phyloP scores from a whole-genome alignment of 2,797 vertebrate genomes.

The Vireo griseus region DNA sequence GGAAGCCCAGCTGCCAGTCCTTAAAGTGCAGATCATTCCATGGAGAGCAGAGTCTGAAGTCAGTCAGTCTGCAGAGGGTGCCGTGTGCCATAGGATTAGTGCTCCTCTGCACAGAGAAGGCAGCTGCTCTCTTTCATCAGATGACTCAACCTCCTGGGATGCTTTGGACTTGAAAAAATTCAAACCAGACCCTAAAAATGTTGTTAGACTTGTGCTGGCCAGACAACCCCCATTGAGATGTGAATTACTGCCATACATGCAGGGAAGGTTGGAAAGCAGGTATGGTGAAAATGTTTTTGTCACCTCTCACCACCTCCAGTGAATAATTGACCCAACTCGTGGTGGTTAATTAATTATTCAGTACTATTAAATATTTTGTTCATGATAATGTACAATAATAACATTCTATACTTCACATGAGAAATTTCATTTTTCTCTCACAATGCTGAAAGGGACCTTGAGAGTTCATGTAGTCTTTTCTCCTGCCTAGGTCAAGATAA shows the following conservation, averaged over 20 bases:
- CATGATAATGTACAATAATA: background rate
- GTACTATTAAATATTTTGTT: background rate
- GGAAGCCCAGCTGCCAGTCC: background rate
- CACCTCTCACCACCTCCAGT: background rate
- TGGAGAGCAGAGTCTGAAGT: background rate
- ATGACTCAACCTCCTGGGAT: background rate
- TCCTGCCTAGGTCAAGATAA: background rate
- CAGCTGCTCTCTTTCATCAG: background rate
- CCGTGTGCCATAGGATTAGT: background rate
- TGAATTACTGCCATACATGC: background rate
- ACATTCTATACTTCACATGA: background rate
- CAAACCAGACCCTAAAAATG: background rate
- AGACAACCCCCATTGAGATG: background rate
- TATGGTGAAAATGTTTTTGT: background rate
- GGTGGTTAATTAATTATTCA: background rate
- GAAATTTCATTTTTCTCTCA: background rate
- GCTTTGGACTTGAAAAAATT: background rate
- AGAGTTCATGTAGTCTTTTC: background rate
- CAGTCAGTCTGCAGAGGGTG: background rate
- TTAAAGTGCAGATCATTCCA: background rate
- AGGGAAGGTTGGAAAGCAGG: background rate
- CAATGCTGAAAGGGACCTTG: background rate
- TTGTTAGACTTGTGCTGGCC: background rate
- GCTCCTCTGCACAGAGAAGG: background rate
- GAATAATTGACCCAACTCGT: background rate